These are phyloP conservation scores for Sceloporus tristichus DNA, from an alignment of 2,113 vertebrate species.

Conservation along the genomic window DNA sequence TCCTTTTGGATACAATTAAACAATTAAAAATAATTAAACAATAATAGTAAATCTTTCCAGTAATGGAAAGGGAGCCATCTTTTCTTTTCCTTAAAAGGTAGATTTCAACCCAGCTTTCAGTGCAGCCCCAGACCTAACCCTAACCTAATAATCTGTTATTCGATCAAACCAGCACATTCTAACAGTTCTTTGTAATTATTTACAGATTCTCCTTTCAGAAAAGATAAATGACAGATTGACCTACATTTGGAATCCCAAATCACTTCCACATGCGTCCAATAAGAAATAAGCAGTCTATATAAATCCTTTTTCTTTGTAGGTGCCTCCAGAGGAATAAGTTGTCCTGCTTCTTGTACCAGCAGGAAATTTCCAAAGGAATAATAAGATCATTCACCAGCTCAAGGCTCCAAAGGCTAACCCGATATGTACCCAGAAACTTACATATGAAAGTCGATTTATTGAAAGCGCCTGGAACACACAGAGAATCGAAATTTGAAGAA, in stretches of 20 bases:
- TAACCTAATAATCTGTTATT: constrained; percentile 66
- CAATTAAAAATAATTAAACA: not conserved
- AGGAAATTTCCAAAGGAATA: constrained; percentile 75
- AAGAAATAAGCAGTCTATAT: constrained; percentile 53
- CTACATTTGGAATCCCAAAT: constrained; percentile 62
- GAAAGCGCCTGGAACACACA: constrained; percentile 65
- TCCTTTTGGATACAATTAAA: not conserved
- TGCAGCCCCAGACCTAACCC: constrained; percentile 43
- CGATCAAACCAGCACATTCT: constrained; percentile 43
- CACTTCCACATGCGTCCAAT: constrained; percentile 69
- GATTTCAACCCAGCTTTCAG: constrained; percentile 58
- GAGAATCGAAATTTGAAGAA: constrained; percentile 66
- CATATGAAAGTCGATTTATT: constrained; percentile 68
- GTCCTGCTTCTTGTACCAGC: constrained; percentile 65
- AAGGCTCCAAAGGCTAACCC: constrained; percentile 63
- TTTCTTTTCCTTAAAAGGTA: constrained; percentile 48
- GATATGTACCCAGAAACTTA: constrained; percentile 69
- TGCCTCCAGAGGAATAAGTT: constrained; percentile 67
- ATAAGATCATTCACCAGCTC: constrained; percentile 74
- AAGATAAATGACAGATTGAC: constrained; percentile 70
- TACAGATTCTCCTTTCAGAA: constrained; percentile 66
- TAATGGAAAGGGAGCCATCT: constrained; percentile 51
- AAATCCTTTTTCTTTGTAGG: constrained; percentile 65
- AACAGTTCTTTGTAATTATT: constrained; percentile 67
- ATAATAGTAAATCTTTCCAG: constrained; percentile 4